Evolutionary conservation across 2,888 invertebrate genomes (phyloP).

Genomic region (Troilus luridus): DNA sequence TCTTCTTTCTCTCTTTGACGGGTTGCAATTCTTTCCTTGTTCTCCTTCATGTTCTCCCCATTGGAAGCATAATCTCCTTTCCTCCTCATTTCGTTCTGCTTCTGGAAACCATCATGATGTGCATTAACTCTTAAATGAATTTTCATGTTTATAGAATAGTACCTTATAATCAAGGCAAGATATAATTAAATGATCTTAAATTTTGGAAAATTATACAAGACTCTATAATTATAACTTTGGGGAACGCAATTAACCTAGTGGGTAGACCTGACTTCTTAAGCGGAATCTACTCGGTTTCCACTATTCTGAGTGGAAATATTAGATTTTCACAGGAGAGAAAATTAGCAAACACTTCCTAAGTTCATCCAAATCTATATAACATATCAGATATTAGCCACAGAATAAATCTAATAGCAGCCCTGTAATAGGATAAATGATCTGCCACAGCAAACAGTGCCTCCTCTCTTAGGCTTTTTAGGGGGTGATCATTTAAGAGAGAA

Average conservation of each 20-base stretch:
- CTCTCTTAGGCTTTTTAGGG: neutral
- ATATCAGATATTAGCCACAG: neutral
- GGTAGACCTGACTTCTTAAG: neutral
- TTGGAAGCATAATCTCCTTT: slow-evolving; percentile 62
- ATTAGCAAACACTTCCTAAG: neutral
- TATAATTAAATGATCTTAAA: neutral
- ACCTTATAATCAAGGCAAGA: slow-evolving; percentile 11
- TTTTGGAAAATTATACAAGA: neutral
- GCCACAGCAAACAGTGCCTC: neutral
- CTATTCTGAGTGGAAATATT: neutral
- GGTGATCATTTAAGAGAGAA: neutral
- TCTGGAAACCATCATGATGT: slow-evolving; percentile 62
- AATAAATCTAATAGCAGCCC: neutral
- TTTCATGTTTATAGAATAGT: slow-evolving; percentile 20
- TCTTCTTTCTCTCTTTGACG: slow-evolving; percentile 60
- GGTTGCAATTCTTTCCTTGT: slow-evolving; percentile 16
- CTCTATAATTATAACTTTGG: neutral
- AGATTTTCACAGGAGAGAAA: neutral
- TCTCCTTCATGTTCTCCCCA: slow-evolving; percentile 59
- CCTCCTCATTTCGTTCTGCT: slow-evolving; percentile 63
- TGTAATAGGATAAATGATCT: neutral
- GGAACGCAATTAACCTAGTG: neutral
- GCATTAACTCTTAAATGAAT: slow-evolving; percentile 50
- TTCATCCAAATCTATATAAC: neutral
- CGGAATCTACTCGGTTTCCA: neutral